Evolutionary conservation across 2,113 vertebrate genomes (phyloP).

Genomic region (Cnemophilus loriae): DNA sequence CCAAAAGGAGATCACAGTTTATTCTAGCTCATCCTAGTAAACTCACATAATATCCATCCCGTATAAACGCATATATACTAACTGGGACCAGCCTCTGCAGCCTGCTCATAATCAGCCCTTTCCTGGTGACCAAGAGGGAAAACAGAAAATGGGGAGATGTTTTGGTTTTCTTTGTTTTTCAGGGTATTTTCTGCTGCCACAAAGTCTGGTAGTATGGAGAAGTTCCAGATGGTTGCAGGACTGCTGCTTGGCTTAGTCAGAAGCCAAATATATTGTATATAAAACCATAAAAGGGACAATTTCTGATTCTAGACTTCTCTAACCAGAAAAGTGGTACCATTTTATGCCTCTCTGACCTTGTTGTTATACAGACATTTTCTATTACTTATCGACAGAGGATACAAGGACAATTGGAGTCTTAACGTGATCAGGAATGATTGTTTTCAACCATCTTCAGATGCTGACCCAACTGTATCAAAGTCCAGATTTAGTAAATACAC

Average conservation of each 20-base stretch:
- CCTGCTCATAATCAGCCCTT: not conserved
- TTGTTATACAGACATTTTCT: not conserved
- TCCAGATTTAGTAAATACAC: not conserved
- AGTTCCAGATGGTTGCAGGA: not conserved
- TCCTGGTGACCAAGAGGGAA: not conserved
- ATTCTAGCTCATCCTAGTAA: not conserved
- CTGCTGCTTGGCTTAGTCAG: not conserved
- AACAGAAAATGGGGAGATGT: not conserved
- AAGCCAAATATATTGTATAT: not conserved
- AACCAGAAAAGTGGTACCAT: not conserved
- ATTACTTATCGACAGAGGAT: not conserved
- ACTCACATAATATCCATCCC: not conserved
- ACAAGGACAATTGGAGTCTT: not conserved
- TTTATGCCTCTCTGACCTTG: not conserved
- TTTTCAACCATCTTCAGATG: not conserved
- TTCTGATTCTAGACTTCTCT: not conserved
- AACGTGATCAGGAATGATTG: not conserved
- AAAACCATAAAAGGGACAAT: not conserved
- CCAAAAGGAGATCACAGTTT: not conserved
- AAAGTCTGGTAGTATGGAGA: not conserved
- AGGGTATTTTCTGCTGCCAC: not conserved
- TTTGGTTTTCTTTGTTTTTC: not conserved
- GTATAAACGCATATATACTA: not conserved
- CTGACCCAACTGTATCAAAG: not conserved
- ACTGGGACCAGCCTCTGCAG: not conserved